Conservation (phyloP, 2,113 vertebrate species). For the Opisthocomus hoazin region DNA sequence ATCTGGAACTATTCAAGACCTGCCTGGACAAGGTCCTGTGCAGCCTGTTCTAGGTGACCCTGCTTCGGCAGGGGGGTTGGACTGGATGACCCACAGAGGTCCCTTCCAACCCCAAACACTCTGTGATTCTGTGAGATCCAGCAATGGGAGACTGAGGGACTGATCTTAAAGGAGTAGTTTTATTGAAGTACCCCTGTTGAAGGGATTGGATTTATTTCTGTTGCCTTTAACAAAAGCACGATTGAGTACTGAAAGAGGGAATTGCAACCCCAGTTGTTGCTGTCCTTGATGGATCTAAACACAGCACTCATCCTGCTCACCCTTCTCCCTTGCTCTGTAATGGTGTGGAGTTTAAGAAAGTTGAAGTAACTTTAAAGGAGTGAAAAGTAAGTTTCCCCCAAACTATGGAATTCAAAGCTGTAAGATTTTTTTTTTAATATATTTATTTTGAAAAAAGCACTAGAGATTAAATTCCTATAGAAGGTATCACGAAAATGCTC, state of each 20-base stretch:
- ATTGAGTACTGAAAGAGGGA: neutral
- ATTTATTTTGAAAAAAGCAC: neutral
- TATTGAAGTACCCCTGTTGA: neutral
- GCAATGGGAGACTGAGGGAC: neutral
- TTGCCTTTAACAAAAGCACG: neutral
- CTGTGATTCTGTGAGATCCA: too few relatives aligned
- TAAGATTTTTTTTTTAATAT: neutral
- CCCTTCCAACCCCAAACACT: too few relatives aligned
- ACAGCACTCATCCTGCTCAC: neutral
- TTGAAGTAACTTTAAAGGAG: neutral
- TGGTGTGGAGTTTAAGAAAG: neutral
- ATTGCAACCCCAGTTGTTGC: neutral
- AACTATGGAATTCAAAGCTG: neutral
- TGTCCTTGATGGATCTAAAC: neutral
- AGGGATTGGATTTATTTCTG: neutral
- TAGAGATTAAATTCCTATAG: neutral
- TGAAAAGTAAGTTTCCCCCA: neutral
- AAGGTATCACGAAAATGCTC: fast-evolving
- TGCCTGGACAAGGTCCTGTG: too few relatives aligned
- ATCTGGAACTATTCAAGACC: too few relatives aligned
- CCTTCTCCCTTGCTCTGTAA: neutral
- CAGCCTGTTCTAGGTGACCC: too few relatives aligned
- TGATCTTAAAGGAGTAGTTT: neutral
- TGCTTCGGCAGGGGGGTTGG: too few relatives aligned
- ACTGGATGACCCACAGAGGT: too few relatives aligned